Evolutionary conservation across 1,140 invertebrate species (phyloP), one percentile per base, ranked within the genome.

Genomic region (Drosophila parvula): DNA sequence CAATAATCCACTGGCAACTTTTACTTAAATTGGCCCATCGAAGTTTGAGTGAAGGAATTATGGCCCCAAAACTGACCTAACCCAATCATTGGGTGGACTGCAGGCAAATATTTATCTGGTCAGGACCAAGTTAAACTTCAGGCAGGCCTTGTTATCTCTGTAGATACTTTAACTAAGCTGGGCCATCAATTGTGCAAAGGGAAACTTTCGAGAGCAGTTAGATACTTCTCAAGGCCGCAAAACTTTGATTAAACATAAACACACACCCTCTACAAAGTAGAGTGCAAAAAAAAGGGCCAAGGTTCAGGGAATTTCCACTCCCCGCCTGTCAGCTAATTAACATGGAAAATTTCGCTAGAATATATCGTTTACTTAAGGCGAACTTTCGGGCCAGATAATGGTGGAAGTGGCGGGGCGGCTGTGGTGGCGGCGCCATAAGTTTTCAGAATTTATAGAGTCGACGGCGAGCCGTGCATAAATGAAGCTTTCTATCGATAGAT

Each of bases 371-470:
- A 57, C 68, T 70, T 30, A 44, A 38, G 38, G 67, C 48, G 28
- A 69, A 70, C 48, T 56, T 70, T 65, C 16, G 12, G 57, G 18
- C 3, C 8, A 51, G 57, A 50, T 60, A 60, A 34, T 32, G 14
- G 14, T 10, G 51, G 8, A 14, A 9, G 11, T 10, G 38, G 5
- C 28, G 27, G 34, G 16, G 27, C 27, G 47, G 27, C 5, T 1
- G 40, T 3, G 30, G 32, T 18, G 65, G 41, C 32, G 41, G 48
- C 30, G 63, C 63, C 57, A 78, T 78, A 78, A 77, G 74, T 76
- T 78, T 78, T 28, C 12, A 50, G 56, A 78, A 77, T 78, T 78
- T 78, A 78, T 77, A 44, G 75, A 77, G 51, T 59, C 48, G 41
- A 51, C 48, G 34, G 60, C 48, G 36, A 51, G 47, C n/a, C 61